Evolutionary conservation across 2,797 vertebrate genomes (phyloP).

Genomic region (Rallus crepitans): DNA sequence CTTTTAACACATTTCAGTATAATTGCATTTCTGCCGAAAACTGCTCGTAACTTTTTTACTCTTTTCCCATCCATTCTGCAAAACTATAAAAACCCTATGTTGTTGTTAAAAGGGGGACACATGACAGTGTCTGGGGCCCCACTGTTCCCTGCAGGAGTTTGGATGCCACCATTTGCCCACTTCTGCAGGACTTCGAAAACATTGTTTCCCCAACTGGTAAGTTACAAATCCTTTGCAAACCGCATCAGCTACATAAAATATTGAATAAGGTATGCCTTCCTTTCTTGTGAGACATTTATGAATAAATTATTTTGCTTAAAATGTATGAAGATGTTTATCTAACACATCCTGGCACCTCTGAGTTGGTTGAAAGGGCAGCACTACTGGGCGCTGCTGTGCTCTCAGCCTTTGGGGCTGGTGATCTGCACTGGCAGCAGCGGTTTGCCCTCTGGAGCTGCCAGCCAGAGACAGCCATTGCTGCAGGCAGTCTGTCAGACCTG

Average conservation of each 20-base stretch:
- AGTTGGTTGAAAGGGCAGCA: not conserved
- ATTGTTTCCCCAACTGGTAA: not conserved
- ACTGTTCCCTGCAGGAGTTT: not conserved
- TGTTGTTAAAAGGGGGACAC: not conserved
- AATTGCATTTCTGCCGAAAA: not conserved
- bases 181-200: not conserved
- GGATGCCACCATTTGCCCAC: not conserved
- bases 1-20: not conserved
- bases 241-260: slow-evolving; percentile 22
- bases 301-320: slow-evolving; percentile 33
- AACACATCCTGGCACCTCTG: not conserved
- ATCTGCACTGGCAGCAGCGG: not conserved
- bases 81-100: not conserved
- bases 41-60: not conserved
- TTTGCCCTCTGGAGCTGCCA: not conserved
- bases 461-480: not conserved
- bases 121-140: not conserved
- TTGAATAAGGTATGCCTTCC: not conserved
- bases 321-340: slow-evolving; percentile 26
- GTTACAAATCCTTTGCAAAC: slow-evolving; percentile 12
- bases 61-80: not conserved
- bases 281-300: slow-evolving; percentile 1
- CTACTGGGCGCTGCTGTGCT: not conserved
- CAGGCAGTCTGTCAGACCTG: not conserved
- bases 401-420: not conserved